Conservation (phyloP, 2,113 vertebrate genomes). For the Paraplagusia blochii region DNA sequence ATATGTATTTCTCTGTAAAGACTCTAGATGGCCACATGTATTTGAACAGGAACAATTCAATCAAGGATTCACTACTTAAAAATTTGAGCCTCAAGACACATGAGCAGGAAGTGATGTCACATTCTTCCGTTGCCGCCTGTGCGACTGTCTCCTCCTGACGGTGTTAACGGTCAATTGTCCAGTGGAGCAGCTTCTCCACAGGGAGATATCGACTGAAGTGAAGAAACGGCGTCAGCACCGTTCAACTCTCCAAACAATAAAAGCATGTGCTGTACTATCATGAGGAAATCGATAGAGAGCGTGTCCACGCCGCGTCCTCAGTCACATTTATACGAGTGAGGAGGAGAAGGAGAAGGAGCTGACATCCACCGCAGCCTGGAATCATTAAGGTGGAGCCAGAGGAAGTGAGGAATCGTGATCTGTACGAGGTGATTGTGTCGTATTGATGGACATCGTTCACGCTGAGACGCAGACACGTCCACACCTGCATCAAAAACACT, state of each 20-base stretch:
- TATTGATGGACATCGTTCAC: neutral
- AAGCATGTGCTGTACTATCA: slow-evolving; percentile 20
- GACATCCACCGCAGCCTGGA: neutral
- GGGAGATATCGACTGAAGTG: slow-evolving; percentile 13
- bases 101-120: too few relatives aligned
- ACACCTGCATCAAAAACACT: neutral
- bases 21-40: too few relatives aligned
- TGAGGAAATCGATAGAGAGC: slow-evolving; percentile 13
- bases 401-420: neutral
- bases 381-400: neutral
- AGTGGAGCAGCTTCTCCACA: neutral
- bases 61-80: neutral
- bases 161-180: neutral
- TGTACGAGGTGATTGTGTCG: neutral
- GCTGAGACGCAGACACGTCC: neutral
- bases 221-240: slow-evolving; percentile 15
- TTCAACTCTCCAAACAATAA: slow-evolving; percentile 19
- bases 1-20: too few relatives aligned
- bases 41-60: too few relatives aligned
- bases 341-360: slow-evolving; percentile 5
- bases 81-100: too few relatives aligned
- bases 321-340: neutral
- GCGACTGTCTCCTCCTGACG: neutral
- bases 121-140: neutral
- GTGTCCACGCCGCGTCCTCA: neutral